Percentiles rank a stretch among this genome's conserved stretches.
These are phyloP conservation scores for Hyalella azteca DNA, from an alignment of 2,888 invertebrate species.

Conservation along the genomic window DNA sequence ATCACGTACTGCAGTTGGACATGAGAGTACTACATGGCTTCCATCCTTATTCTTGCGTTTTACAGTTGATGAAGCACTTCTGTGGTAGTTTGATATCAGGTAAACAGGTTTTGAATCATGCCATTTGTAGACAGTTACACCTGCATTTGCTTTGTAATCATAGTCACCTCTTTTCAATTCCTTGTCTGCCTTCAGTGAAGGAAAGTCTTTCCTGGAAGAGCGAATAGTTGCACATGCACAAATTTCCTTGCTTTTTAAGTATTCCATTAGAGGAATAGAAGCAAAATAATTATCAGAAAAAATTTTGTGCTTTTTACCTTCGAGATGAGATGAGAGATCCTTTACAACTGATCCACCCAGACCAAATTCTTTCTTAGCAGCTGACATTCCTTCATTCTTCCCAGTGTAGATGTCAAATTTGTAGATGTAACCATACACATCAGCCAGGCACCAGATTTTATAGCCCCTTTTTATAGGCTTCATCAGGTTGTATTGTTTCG, in stretches of 20 bases:
- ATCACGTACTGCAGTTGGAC: conserved; percentile 59
- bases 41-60: conserved; percentile 57
- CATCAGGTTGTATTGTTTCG: conserved; percentile 48
- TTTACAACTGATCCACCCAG: conserved; percentile 44
- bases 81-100: conserved; percentile 60
- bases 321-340: conserved; percentile 57
- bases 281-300: conserved; percentile 61
- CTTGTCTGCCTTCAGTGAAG: conserved; percentile 54
- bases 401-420: conserved; percentile 61
- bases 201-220: conserved; percentile 53
- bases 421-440: conserved; percentile 59
- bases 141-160: conserved; percentile 56
- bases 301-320: conserved; percentile 59
- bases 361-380: conserved; percentile 59
- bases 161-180: conserved; percentile 59
- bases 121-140: conserved; percentile 59
- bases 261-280: conserved; percentile 56
- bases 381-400: conserved; percentile 60
- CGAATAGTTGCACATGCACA: conserved; percentile 58
- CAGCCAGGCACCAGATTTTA: conserved; percentile 59
- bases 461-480: conserved; percentile 60
- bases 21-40: conserved; percentile 54
- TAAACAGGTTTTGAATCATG: conserved; percentile 60
- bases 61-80: conserved; percentile 50
- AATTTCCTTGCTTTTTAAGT: conserved; percentile 55